Evolutionary conservation across 2,888 invertebrate species (phyloP).

Genomic region (Maniola hyperantus): DNA sequence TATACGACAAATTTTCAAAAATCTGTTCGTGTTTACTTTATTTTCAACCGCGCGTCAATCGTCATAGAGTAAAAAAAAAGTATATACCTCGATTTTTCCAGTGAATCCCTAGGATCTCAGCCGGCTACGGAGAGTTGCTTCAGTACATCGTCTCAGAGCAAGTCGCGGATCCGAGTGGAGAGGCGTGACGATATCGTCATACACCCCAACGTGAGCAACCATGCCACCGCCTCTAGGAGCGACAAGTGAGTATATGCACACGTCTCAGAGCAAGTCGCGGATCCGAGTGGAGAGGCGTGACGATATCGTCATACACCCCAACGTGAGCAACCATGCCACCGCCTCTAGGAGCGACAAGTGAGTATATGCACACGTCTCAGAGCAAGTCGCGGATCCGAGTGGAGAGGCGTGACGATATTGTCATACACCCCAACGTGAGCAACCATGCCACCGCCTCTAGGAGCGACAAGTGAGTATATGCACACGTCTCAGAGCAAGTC

Average conservation of each 20-base stretch:
- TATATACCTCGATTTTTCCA: slow-evolving; percentile 43
- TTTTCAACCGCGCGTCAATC: too few species aligned
- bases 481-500: slow-evolving; percentile 87
- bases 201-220: slow-evolving; percentile 81
- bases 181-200: slow-evolving; percentile 85
- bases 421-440: slow-evolving; percentile 81
- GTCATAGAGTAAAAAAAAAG: too few species aligned
- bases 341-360: slow-evolving; percentile 55
- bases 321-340: slow-evolving; percentile 77
- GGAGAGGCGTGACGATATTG: slow-evolving; percentile 87
- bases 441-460: slow-evolving; percentile 65
- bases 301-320: slow-evolving; percentile 84
- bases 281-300: slow-evolving; percentile 90
- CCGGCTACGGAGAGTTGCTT: slow-evolving; percentile 84
- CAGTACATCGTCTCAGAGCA: slow-evolving; percentile 89
- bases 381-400: slow-evolving; percentile 91
- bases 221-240: slow-evolving; percentile 56
- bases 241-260: slow-evolving; percentile 53
- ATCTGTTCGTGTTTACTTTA: too few species aligned
- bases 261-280: slow-evolving; percentile 87
- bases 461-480: slow-evolving; percentile 54
- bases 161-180: slow-evolving; percentile 91
- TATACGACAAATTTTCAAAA: too few species aligned
- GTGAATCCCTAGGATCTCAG: slow-evolving; percentile 78
- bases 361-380: slow-evolving; percentile 72